Evolutionary conservation across 1,140 invertebrate genomes (phyloP).

Genomic region (Halictus rubicundus): DNA sequence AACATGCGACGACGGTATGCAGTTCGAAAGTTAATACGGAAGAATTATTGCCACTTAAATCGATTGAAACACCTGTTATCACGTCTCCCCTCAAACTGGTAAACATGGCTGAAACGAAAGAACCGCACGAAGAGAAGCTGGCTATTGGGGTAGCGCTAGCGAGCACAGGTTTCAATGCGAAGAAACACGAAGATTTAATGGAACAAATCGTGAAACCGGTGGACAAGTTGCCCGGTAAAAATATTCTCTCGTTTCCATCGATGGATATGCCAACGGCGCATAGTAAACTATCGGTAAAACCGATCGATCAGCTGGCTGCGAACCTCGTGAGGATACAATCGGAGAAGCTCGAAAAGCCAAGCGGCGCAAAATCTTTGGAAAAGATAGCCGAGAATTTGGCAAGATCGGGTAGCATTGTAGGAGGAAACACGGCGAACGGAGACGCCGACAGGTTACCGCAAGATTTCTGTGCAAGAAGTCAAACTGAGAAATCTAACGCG

Average conservation of each 20-base stretch:
- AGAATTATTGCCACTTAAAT: slow-evolving; percentile 63
- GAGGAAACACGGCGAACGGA: slow-evolving; percentile 58
- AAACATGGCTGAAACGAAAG: slow-evolving; percentile 67
- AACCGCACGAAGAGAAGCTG: slow-evolving; percentile 58
- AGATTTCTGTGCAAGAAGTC: slow-evolving; percentile 61
- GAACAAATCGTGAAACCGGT: slow-evolving; percentile 54
- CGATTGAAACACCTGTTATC: slow-evolving; percentile 75
- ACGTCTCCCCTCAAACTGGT: slow-evolving; percentile 73
- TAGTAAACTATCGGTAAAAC: slow-evolving; percentile 72
- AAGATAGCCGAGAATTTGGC: slow-evolving; percentile 78
- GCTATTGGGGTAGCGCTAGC: slow-evolving; percentile 29
- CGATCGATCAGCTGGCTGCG: slow-evolving; percentile 76
- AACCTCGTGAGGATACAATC: slow-evolving; percentile 75
- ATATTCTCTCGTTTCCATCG: slow-evolving; percentile 52
- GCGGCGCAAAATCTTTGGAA: slow-evolving; percentile 71
- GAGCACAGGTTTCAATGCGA: slow-evolving; percentile 36
- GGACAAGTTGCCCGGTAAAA: slow-evolving; percentile 63
- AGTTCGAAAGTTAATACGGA: slow-evolving; percentile 42
- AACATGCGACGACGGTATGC: slow-evolving; percentile 30
- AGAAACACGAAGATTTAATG: slow-evolving; percentile 44
- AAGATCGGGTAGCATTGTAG: slow-evolving; percentile 66
- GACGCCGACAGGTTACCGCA: slow-evolving; percentile 66
- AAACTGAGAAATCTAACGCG: slow-evolving; percentile 52
- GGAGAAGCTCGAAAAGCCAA: slow-evolving; percentile 75
- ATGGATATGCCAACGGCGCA: slow-evolving; percentile 53